These are phyloP conservation scores for Eciton burchellii DNA, from an alignment of 1,140 invertebrate genomes.

Conservation along the genomic window DNA sequence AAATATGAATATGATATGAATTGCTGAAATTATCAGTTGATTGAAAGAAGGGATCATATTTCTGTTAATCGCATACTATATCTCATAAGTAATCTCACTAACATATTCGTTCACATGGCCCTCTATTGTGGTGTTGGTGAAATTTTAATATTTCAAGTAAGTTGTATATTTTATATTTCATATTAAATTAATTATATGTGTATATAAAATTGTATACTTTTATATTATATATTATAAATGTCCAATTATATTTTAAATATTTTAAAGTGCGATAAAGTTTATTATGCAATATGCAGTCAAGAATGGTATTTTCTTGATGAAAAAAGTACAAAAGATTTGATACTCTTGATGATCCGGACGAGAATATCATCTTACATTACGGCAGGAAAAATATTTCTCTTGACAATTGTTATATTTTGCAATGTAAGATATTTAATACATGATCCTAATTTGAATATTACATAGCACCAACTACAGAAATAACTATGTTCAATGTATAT, in stretches of 20 bases:
- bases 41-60: neutral
- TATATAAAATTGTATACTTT: neutral
- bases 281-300: neutral
- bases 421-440: slow-evolving; percentile 27
- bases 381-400: slow-evolving; percentile 45
- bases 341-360: slow-evolving; percentile 1
- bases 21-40: neutral
- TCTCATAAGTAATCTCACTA: neutral
- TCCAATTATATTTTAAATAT: neutral
- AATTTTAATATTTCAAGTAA: slow-evolving; percentile 24
- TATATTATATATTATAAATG: neutral
- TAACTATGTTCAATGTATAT: neutral
- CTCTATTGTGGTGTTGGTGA: slow-evolving; percentile 24
- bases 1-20: neutral
- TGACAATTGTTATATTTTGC: slow-evolving; percentile 29
- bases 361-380: slow-evolving; percentile 24
- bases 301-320: neutral
- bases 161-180: neutral
- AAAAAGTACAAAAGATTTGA: neutral
- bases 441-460: no score
- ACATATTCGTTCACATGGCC: slow-evolving; percentile 25
- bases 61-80: neutral
- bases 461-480: no score
- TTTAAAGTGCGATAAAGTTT: slow-evolving; percentile 4
- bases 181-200: no score